A percentile compares a stretch with the other conserved stretches of the same genome.
These are phyloP conservation scores for Drosophila orosa DNA, from an alignment of 1,140 invertebrate genomes.

Conservation along the genomic window DNA sequence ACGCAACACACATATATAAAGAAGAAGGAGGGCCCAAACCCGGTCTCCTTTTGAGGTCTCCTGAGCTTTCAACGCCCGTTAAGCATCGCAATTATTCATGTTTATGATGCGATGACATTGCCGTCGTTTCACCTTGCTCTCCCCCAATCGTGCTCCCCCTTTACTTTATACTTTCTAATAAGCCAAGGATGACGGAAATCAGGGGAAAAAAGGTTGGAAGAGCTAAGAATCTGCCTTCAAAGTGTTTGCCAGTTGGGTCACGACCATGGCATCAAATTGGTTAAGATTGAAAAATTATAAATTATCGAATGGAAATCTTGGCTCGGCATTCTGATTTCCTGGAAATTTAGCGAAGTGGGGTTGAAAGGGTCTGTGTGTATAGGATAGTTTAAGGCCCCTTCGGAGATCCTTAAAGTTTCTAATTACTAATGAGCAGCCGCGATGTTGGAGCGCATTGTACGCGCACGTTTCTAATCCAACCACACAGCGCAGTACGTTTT, in stretches of 20 bases:
- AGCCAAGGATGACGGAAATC: conserved; percentile 9
- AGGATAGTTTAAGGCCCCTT: neutral
- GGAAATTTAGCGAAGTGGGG: no score
- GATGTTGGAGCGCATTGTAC: neutral
- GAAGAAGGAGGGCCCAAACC: neutral
- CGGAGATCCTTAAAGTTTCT: neutral
- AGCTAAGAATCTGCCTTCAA: conserved; percentile 1
- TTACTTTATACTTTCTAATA: conserved; percentile 38
- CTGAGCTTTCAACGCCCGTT: conserved; percentile 74
- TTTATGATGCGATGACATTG: conserved; percentile 74
- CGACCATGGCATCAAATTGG: conserved; percentile 44
- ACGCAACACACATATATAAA: conserved; percentile 10
- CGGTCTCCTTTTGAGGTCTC: conserved; percentile 38
- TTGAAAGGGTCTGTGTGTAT: neutral
- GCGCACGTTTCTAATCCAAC: neutral
- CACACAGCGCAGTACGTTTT: neutral
- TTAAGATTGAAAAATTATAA: conserved; percentile 44
- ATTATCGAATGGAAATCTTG: conserved; percentile 31
- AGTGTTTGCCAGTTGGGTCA: conserved; percentile 25
- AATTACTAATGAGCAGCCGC: conserved; percentile 11
- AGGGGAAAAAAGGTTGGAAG: neutral
- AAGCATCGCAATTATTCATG: conserved; percentile 78
- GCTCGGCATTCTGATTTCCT: neutral
- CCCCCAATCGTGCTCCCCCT: neutral
- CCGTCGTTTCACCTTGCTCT: conserved; percentile 12